These are phyloP conservation scores for Idaea straminata DNA, from an alignment of 2,888 invertebrate species.

Conservation along the genomic window DNA sequence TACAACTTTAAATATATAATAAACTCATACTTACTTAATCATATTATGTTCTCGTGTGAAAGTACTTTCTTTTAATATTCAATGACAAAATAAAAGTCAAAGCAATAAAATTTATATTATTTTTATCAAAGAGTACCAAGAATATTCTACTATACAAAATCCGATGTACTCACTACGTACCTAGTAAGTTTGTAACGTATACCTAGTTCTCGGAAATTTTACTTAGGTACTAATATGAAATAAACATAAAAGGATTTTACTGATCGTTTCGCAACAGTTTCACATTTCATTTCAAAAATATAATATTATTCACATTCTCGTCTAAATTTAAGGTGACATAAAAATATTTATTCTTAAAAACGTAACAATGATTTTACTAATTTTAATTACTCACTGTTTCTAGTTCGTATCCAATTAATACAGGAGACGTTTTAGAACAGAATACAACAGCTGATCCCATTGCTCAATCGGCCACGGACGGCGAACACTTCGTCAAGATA, in stretches of 20 bases:
- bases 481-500: slow-evolving; percentile 43
- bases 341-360: slow-evolving; percentile 19
- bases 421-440: slow-evolving; percentile 27
- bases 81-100: no score
- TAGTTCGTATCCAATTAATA: slow-evolving; percentile 35
- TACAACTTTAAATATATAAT: no score
- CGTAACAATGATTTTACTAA: slow-evolving; percentile 30
- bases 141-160: no score
- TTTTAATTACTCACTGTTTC: slow-evolving; percentile 34
- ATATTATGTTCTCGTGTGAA: no score
- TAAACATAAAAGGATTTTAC: slow-evolving; percentile 15
- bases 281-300: background rate
- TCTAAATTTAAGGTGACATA: slow-evolving; percentile 29
- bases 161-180: no score
- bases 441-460: slow-evolving; percentile 26
- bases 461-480: slow-evolving; percentile 35
- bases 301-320: background rate
- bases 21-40: no score
- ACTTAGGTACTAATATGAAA: background rate
- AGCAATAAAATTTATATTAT: no score
- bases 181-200: no score
- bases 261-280: background rate
- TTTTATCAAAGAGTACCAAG: no score
- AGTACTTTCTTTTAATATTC: no score
- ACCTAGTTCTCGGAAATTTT: background rate